Conservation (phyloP, 2,888 invertebrate species). For the Amphipyra tragopoginis region DNA sequence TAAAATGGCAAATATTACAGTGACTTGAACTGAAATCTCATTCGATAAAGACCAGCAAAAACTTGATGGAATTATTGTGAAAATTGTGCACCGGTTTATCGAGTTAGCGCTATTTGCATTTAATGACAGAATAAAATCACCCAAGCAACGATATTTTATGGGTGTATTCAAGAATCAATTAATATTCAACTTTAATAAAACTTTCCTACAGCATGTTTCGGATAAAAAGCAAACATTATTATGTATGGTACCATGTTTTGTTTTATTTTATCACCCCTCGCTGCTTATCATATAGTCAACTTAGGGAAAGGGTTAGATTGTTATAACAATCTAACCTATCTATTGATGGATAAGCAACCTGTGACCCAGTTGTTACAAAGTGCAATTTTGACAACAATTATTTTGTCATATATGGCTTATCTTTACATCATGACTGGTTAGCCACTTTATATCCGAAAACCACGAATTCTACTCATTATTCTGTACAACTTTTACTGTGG, state of each 20-base stretch:
- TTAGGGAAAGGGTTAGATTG: slow-evolving; percentile 7
- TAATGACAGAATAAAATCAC: slow-evolving; percentile 23
- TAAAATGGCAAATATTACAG: not conserved
- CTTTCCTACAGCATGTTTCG: not conserved
- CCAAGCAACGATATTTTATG: not conserved
- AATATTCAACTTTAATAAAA: not conserved
- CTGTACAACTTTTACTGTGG: too few relatives aligned
- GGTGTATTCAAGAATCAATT: too few relatives aligned
- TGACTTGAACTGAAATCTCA: slow-evolving; percentile 20
- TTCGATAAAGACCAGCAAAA: slow-evolving; percentile 21
- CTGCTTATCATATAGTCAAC: slow-evolving; percentile 20
- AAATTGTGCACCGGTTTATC: slow-evolving; percentile 30
- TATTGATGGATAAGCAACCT: slow-evolving; percentile 19
- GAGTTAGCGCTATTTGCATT: slow-evolving; percentile 20
- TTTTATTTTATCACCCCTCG: slow-evolving; percentile 21
- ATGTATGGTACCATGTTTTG: not conserved
- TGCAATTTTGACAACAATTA: not conserved
- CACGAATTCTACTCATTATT: too few relatives aligned
- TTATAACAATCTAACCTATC: too few relatives aligned
- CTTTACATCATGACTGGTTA: too few relatives aligned
- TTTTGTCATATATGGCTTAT: too few relatives aligned
- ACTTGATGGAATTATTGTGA: slow-evolving; percentile 28
- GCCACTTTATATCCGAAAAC: too few relatives aligned
- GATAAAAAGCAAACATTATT: not conserved
- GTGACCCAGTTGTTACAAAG: not conserved